Conservation (phyloP, 2,888 invertebrate species). For the Limenitis camilla region DNA sequence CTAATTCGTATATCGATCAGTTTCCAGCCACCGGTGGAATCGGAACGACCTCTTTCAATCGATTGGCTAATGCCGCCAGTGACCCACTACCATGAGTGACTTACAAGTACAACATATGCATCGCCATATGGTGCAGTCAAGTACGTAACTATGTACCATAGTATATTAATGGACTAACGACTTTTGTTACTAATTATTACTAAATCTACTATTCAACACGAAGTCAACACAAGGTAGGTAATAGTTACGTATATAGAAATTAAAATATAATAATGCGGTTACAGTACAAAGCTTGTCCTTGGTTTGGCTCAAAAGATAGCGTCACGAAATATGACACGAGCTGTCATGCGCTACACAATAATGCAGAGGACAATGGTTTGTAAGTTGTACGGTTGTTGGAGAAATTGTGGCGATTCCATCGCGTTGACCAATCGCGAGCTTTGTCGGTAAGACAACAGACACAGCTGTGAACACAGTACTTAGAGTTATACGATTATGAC, state of each 20-base stretch:
- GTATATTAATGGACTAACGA: not conserved
- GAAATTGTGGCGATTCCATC: constrained; percentile 63
- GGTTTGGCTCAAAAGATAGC: constrained; percentile 22
- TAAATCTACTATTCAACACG: not conserved
- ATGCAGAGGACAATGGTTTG: constrained; percentile 31
- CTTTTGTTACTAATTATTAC: too few relatives aligned
- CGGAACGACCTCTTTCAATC: constrained; percentile 44
- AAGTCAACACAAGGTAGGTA: not conserved
- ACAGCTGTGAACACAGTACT: constrained; percentile 10
- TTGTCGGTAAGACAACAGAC: constrained; percentile 39
- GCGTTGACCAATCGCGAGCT: constrained; percentile 45
- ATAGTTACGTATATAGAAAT: constrained; percentile 8
- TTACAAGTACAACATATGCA: constrained; percentile 37
- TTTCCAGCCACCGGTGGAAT: constrained; percentile 35
- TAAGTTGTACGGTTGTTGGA: constrained; percentile 33
- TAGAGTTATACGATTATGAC: constrained; percentile 1
- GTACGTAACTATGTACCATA: constrained; percentile 7
- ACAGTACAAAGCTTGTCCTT: constrained; percentile 19
- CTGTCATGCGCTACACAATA: constrained; percentile 24
- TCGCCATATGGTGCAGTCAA: constrained; percentile 38
- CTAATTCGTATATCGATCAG: constrained; percentile 49
- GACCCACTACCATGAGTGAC: constrained; percentile 48
- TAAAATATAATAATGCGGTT: constrained; percentile 15
- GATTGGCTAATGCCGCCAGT: constrained; percentile 44
- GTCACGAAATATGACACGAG: constrained; percentile 30